phyloP scores from a whole-genome alignment of 2,113 vertebrate genomes.

The Hipposideros armiger region DNA sequence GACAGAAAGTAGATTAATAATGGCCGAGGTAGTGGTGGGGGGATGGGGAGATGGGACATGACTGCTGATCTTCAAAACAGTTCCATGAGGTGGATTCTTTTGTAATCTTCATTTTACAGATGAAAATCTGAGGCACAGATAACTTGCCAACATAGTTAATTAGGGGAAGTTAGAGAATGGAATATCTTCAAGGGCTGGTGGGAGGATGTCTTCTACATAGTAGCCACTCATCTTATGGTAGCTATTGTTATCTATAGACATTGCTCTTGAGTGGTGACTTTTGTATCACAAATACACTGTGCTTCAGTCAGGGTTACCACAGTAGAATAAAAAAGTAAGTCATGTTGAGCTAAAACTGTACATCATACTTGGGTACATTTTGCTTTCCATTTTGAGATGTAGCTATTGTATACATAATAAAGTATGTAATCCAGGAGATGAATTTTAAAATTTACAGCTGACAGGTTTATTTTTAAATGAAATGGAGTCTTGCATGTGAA shows the following conservation, averaged over 20 bases:
- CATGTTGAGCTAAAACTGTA: neutral
- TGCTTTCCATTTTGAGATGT: constrained; percentile 15
- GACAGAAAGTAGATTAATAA: neutral
- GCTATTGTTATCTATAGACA: neutral
- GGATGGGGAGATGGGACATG: neutral
- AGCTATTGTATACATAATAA: neutral
- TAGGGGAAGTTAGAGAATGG: neutral
- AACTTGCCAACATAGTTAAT: neutral
- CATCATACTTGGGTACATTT: neutral
- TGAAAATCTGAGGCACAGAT: neutral
- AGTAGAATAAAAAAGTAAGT: neutral
- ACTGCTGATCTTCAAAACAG: neutral
- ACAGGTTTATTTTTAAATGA: constrained; percentile 51
- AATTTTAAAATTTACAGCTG: constrained; percentile 29
- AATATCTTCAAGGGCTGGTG: neutral
- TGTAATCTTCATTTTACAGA: neutral
- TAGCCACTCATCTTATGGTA: neutral
- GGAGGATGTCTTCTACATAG: neutral
- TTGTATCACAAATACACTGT: neutral
- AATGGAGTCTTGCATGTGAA: constrained; percentile 22
- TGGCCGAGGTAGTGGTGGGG: neutral
- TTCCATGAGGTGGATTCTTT: neutral
- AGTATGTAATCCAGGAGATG: neutral
- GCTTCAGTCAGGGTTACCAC: neutral
- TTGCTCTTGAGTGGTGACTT: neutral